These are phyloP conservation scores for Drosophila tanythrix DNA, from an alignment of 2,888 invertebrate genomes.

Conservation along the genomic window DNA sequence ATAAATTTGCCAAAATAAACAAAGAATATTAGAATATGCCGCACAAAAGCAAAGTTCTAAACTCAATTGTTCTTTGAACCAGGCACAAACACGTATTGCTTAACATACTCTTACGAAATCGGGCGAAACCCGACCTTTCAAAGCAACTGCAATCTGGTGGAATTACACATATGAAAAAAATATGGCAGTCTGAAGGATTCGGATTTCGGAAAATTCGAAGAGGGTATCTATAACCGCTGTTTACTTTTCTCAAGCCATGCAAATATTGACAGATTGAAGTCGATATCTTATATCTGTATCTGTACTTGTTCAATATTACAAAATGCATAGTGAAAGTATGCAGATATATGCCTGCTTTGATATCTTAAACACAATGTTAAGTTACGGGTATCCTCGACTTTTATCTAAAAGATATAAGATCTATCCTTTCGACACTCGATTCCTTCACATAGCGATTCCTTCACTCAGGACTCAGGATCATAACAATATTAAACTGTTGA, in stretches of 20 bases:
- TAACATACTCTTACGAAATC: conserved; percentile 10
- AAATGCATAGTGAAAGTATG: background rate
- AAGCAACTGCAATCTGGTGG: background rate
- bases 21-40: background rate
- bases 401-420: background rate
- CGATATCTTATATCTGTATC: background rate
- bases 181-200: background rate
- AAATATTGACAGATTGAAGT: background rate
- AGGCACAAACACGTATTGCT: background rate
- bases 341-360: background rate
- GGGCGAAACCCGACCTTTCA: background rate
- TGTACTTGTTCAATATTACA: background rate
- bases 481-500: background rate
- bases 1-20: conserved; percentile 16
- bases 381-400: background rate
- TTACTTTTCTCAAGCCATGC: background rate
- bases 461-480: background rate
- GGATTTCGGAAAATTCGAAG: background rate
- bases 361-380: background rate
- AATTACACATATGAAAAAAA: too few relatives aligned
- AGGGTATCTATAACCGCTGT: background rate
- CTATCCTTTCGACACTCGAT: background rate
- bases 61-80: conserved; percentile 27
- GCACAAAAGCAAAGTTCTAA: conserved; percentile 48
- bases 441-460: background rate